Evolutionary conservation across 2,797 vertebrate genomes (phyloP), one percentile per base, ranked within the genome.

Genomic region (Artibeus lituratus): DNA sequence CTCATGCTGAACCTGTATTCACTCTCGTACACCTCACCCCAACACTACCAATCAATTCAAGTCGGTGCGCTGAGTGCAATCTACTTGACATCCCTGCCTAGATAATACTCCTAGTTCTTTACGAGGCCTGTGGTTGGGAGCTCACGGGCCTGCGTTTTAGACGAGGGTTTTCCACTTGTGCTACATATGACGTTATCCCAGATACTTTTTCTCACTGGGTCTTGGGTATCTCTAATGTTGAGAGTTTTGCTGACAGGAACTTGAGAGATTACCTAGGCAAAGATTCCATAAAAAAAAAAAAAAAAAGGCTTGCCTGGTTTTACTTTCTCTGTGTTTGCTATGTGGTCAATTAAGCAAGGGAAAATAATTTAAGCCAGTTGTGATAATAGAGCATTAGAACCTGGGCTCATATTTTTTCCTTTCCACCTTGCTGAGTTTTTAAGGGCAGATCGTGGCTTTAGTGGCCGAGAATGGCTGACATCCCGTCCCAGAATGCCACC

Each of bases 301-400:
- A 42, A 42, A 49, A 87, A 82, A 49, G 37, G 0, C 19, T 35
- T 72, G 77, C 16, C 65, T 77, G 55, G 15, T 93, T 94, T 95
- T 80, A n/a, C 44, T 73, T 65, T 80, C 37, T 73, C 62, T 47
- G 37, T 78, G 83, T 87, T 95, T 92, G 65, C 84, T 94, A 49
- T 89, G 96, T 95, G 93, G 96, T 94, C 93, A 95, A 69, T 94
- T 94, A 96, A 93, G 72, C 91, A 91, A 94, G 47, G 86, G 59
- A 93, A 94, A 84, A 91, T 96, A 97, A 97, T 95, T 93, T 94
- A 95, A 97, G 91, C 82, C 97, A 96, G 95, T 96, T 97, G 96
- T 96, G 97, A 95, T 97, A 97, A 97, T n/a, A 96, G 42, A 89
- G 83, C 11, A 32, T 78, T 93, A 57, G 92, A 81, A 86, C 89